phyloP scores from a whole-genome alignment of 2,888 invertebrate species.

The Hyppa rectilinea region DNA sequence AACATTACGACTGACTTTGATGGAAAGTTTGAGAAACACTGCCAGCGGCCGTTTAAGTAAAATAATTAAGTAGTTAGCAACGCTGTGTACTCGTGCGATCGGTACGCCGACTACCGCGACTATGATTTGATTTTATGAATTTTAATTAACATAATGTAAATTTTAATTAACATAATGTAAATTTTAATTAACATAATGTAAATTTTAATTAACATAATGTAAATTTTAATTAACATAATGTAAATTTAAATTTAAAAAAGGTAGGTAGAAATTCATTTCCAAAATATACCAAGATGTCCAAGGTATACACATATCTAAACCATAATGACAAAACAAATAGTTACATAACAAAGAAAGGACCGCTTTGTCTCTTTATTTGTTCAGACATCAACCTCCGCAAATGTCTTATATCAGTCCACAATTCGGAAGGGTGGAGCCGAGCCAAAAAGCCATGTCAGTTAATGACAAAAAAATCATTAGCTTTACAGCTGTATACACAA shows the following conservation, averaged over 20 bases:
- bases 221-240: neutral
- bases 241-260: too few relatives aligned
- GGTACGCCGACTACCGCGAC: too few relatives aligned
- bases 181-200: neutral
- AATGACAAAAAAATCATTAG: slow-evolving; percentile 59
- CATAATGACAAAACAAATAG: neutral
- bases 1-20: too few relatives aligned
- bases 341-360: neutral
- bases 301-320: neutral
- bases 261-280: neutral
- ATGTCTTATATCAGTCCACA: slow-evolving; percentile 17
- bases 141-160: neutral
- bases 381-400: slow-evolving; percentile 29
- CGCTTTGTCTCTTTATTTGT: slow-evolving; percentile 25
- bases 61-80: too few relatives aligned
- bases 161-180: neutral
- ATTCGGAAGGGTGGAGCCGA: slow-evolving; percentile 33
- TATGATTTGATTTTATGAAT: too few relatives aligned
- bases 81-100: too few relatives aligned
- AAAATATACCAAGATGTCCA: neutral
- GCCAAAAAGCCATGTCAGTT: slow-evolving; percentile 39
- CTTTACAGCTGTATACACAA: slow-evolving; percentile 49
- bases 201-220: too few relatives aligned
- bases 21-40: too few relatives aligned
- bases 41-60: too few relatives aligned